Conservation (phyloP, 2,888 invertebrate species). For the Caenorhabditis becei region DNA sequence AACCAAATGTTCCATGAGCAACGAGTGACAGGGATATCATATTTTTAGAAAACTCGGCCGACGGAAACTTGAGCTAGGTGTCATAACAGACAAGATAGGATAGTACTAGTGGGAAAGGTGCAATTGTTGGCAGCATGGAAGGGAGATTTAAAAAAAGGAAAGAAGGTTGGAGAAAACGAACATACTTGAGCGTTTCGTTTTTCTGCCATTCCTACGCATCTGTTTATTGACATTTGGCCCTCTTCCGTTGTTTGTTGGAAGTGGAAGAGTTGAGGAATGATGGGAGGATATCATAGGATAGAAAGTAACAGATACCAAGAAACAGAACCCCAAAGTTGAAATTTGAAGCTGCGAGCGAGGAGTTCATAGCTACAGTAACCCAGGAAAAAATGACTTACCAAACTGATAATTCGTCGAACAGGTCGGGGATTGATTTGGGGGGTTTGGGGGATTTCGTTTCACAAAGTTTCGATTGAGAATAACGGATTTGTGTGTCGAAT, state of each 20-base stretch:
- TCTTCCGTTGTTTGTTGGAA: constrained; percentile 35
- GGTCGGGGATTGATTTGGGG: constrained; percentile 5
- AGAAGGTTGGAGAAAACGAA: constrained; percentile 15
- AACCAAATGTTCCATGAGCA: constrained; percentile 31
- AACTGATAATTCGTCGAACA: constrained; percentile 54
- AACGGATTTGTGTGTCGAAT: constrained; percentile 48
- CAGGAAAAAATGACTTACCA: constrained; percentile 45
- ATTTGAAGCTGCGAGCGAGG: not conserved
- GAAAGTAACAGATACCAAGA: constrained; percentile 7
- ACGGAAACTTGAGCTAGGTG: constrained; percentile 47
- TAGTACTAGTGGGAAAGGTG: constrained; percentile 5
- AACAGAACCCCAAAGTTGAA: not conserved
- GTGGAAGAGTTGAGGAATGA: constrained; percentile 7
- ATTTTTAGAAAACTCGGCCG: constrained; percentile 49
- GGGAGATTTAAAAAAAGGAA: not conserved
- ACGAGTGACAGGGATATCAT: constrained; percentile 45
- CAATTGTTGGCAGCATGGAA: too few relatives aligned
- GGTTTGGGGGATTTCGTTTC: constrained; percentile 39
- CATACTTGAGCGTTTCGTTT: constrained; percentile 45
- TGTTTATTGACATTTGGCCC: constrained; percentile 50
- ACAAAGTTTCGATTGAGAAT: constrained; percentile 60
- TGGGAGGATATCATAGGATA: constrained; percentile 7
- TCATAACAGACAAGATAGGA: constrained; percentile 34
- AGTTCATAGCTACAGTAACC: too few relatives aligned
- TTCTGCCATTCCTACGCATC: constrained; percentile 9